A percentile compares a stretch with the other conserved stretches of the same genome.
Conservation (phyloP, 2,113 vertebrate genomes). For the Panthera tigris region DNA sequence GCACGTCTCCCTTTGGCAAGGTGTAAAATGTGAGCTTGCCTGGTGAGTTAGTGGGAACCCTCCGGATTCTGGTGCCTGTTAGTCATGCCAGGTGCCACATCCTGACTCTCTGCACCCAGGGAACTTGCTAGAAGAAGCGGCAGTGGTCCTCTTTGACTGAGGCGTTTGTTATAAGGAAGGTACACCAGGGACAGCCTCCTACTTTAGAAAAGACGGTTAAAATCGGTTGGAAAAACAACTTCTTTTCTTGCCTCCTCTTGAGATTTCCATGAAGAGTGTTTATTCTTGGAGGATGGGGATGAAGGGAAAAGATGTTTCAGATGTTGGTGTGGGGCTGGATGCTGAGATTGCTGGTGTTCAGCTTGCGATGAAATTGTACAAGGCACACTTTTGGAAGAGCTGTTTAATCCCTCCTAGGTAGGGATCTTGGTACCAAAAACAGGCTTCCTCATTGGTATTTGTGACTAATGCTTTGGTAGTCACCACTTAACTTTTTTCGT, state of each 20-base stretch:
- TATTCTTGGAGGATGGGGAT: conserved; percentile 17
- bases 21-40: not conserved
- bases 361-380: not conserved
- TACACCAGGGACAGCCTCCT: not conserved
- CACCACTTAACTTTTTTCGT: not conserved
- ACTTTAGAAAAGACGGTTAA: conserved; percentile 27
- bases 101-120: not conserved
- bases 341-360: not conserved
- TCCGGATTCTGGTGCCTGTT: fast-evolving
- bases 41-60: not conserved
- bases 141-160: not conserved
- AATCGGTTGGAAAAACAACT: conserved; percentile 56
- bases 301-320: conserved; percentile 32
- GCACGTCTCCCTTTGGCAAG: not conserved
- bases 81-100: not conserved
- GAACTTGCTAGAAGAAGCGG: not conserved
- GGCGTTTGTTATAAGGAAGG: not conserved
- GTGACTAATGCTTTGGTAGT: not conserved
- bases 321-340: not conserved
- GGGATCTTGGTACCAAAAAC: not conserved
- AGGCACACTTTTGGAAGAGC: not conserved
- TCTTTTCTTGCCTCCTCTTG: not conserved
- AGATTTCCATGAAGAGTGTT: conserved; percentile 27
- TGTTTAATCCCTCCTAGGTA: not conserved
- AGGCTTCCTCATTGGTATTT: not conserved